These are phyloP conservation scores for Pogona vitticeps DNA, from an alignment of 2,113 vertebrate species.

Conservation along the genomic window DNA sequence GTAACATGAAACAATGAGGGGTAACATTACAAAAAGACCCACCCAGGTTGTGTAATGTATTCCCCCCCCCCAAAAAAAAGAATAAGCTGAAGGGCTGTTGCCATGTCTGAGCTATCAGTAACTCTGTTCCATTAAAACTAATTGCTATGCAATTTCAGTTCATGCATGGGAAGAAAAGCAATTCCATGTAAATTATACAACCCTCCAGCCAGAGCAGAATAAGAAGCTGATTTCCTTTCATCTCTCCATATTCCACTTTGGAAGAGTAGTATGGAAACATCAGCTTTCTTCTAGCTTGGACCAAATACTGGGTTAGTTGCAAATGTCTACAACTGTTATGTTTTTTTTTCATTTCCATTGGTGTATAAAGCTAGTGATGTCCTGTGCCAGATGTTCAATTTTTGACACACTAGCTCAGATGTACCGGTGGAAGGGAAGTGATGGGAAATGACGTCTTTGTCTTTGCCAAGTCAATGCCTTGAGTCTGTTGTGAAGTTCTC, in stretches of 20 bases:
- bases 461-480: constrained; percentile 15
- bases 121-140: constrained; percentile 70
- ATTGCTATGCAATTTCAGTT: constrained; percentile 64
- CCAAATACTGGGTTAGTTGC: neutral
- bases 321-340: neutral
- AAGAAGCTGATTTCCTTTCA: constrained; percentile 25
- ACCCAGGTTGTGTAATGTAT: constrained; percentile 57
- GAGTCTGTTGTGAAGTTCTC: neutral
- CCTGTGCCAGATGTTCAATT: neutral
- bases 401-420: neutral
- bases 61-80: constrained; percentile 68
- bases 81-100: constrained; percentile 67
- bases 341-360: neutral
- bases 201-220: constrained; percentile 49
- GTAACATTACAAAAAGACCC: constrained; percentile 1
- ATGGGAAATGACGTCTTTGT: neutral
- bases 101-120: constrained; percentile 57
- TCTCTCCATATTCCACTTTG: constrained; percentile 13
- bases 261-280: constrained; percentile 9
- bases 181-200: constrained; percentile 54
- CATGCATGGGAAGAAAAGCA: constrained; percentile 53
- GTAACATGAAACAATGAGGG: neutral
- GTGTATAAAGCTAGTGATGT: neutral
- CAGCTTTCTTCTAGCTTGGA: neutral
- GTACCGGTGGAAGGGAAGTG: neutral